These are phyloP conservation scores for Thymelicus acteon DNA, from an alignment of 2,888 invertebrate species.

Conservation along the genomic window DNA sequence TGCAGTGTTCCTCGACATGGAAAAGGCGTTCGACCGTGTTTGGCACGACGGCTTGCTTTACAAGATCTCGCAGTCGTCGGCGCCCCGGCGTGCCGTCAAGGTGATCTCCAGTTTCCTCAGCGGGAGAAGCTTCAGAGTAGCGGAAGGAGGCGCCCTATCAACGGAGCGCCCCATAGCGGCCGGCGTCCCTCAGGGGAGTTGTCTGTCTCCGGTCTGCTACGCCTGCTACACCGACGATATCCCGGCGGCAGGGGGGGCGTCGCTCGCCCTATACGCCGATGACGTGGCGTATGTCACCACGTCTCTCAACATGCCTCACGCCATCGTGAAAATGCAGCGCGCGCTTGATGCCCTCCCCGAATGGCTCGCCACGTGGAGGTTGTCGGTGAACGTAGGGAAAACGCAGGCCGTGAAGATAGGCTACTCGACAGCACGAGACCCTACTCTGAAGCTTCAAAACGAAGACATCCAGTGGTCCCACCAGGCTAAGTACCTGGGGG, in stretches of 20 bases:
- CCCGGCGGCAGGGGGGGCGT: slow-evolving; percentile 18
- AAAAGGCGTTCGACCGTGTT: no score
- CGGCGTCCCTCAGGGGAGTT: slow-evolving; percentile 39
- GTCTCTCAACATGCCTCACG: background rate
- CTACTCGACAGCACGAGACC: background rate
- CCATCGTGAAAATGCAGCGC: slow-evolving; percentile 17
- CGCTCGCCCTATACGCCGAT: slow-evolving; percentile 21
- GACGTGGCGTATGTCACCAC: slow-evolving; percentile 2
- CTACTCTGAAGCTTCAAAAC: background rate
- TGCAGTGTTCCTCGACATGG: no score
- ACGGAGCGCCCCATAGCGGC: slow-evolving; percentile 36
- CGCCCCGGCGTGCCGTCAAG: no score
- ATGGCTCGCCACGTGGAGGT: slow-evolving; percentile 17
- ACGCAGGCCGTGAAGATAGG: slow-evolving; percentile 29
- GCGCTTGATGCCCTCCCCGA: slow-evolving; percentile 20
- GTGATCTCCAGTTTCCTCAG: no score
- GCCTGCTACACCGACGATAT: slow-evolving; percentile 40
- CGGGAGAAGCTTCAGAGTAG: no score
- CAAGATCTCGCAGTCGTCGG: no score
- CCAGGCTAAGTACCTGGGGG: slow-evolving; percentile 16
- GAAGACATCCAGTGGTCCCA: background rate
- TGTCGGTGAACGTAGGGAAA: slow-evolving; percentile 33
- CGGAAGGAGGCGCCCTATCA: slow-evolving; percentile 27
- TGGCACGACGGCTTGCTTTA: no score
- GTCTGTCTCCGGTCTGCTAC: slow-evolving; percentile 41